A percentile compares a stretch with the other conserved stretches of the same genome.
Evolutionary conservation across 2,113 vertebrate species (phyloP).

Genomic region (Prolemur simus): DNA sequence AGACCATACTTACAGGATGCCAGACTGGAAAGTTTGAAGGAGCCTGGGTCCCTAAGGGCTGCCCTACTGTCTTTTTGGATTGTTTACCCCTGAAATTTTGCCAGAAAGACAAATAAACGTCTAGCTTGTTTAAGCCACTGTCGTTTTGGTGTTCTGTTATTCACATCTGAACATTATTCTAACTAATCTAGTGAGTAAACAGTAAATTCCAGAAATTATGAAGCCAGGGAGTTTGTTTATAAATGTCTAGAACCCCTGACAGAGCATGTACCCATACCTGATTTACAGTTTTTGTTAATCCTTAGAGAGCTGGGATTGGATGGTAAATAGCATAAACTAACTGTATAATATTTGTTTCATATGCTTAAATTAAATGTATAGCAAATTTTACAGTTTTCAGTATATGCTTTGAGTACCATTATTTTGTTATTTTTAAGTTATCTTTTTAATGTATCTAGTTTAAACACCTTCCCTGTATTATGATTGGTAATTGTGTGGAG

Average conservation of each 20-base stretch:
- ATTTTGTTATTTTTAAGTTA: not conserved
- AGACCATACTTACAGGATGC: not conserved
- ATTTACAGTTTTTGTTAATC: not conserved
- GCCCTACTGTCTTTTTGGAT: not conserved
- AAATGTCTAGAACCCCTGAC: not conserved
- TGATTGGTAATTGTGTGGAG: not conserved
- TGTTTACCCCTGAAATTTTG: not conserved
- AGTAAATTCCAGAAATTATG: not conserved
- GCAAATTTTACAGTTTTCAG: not conserved
- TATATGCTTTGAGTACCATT: not conserved
- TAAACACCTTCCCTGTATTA: not conserved
- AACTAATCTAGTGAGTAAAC: not conserved
- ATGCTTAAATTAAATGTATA: not conserved
- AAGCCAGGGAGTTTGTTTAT: not conserved
- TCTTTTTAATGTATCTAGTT: not conserved
- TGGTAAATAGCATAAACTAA: not conserved
- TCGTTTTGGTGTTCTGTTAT: not conserved
- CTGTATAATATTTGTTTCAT: not conserved
- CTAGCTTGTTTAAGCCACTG: not conserved
- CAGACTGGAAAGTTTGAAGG: not conserved
- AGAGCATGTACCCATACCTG: not conserved
- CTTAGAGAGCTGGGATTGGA: not conserved
- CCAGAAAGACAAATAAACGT: not conserved
- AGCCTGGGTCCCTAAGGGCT: not conserved
- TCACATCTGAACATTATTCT: not conserved